Evolutionary conservation across 2,888 invertebrate species (phyloP), one percentile per base, ranked within the genome.

Genomic region (Smittia sp.): DNA sequence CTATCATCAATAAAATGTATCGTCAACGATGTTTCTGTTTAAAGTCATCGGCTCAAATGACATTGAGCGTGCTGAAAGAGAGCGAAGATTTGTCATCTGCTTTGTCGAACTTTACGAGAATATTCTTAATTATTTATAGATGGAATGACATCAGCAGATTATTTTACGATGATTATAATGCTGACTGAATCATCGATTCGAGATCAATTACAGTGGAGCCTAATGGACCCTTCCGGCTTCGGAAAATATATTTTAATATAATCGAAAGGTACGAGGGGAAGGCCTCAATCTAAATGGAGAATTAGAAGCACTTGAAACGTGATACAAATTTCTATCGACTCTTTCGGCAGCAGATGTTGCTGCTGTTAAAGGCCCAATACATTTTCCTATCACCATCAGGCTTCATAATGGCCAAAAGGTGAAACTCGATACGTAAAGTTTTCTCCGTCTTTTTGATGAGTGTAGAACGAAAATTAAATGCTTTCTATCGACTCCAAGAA

Each of bases 221-320:
- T 69, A 69, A 69, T 69, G 69, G 69, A 69, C 69, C 22, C 24
- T 68, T 13, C 22, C 24, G 58, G n/a, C 18, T 7, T 25, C 27
- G 27, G 63, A 63, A 63, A n/a, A n/a, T n/a, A n/a, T 63, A 27
- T 63, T 63, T 58, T 58, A 58, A 58, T 58, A n/a, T 46, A 13
- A 7, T 18, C 22, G 58, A 58, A 58, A 58, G 58, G 58, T 58
- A 58, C 22, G 58, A 13, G 52, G 52, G 7, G 52, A 52, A 39
- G 3, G 58, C 58, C 58, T 58, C 7, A 7, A 18, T 58, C 58
- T 58, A 58, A 58, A 58, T 22, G 58, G 72, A 62, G 72, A 72
- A 72, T 72, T 72, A 72, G 72, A 62, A 39, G 72, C 54, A 24
- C 72, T 72, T 27, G 27, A 72, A 22, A 72, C 72, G 72, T 72